Evolutionary conservation across 1,140 invertebrate genomes (phyloP).

Genomic region (Triops cancriformis): DNA sequence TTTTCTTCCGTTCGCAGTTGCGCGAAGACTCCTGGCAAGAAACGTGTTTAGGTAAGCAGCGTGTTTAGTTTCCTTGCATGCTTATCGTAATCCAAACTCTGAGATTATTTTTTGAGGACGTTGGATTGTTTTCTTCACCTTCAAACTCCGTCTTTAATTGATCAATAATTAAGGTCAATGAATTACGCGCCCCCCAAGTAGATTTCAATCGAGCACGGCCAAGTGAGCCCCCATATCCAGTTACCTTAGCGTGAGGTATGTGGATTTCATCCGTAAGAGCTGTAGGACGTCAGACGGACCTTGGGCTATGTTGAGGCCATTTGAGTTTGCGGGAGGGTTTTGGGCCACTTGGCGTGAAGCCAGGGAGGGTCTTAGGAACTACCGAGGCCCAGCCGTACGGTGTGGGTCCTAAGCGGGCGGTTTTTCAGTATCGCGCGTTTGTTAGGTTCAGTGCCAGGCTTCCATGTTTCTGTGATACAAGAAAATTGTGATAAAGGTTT

Average conservation of each 20-base stretch:
- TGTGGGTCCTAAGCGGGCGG: not conserved
- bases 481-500: conserved; percentile 1
- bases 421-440: conserved; percentile 2
- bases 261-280: not conserved
- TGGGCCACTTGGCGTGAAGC: not conserved
- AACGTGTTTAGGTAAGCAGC: conserved; percentile 3
- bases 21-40: not conserved
- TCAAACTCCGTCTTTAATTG: not conserved
- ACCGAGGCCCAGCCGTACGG: not conserved
- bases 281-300: not conserved
- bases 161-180: not conserved
- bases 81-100: not conserved
- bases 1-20: not conserved
- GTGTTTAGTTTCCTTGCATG: not conserved
- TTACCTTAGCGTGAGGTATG: conserved; percentile 9
- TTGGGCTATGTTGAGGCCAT: not conserved
- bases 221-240: not conserved
- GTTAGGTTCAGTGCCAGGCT: not conserved
- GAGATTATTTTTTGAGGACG: not conserved
- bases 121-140: not conserved
- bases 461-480: not conserved
- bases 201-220: too few relatives aligned
- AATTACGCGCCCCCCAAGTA: too few relatives aligned
- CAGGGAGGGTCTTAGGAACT: not conserved
- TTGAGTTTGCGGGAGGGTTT: conserved; percentile 8